Evolutionary conservation across 2,113 vertebrate species (phyloP).

Genomic region (Uropsilus gracilis): DNA sequence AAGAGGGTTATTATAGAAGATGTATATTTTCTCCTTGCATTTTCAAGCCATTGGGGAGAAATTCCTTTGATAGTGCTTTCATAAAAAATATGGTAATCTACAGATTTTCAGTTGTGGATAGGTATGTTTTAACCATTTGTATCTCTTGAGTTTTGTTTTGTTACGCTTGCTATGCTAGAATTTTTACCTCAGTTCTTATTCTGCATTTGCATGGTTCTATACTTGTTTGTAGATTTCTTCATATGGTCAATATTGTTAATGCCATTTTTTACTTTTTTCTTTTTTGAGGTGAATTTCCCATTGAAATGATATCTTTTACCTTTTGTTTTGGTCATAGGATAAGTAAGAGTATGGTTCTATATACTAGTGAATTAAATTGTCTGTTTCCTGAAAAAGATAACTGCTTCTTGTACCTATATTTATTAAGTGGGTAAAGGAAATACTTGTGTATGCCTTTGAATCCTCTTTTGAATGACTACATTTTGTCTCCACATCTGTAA

Average conservation of each 20-base stretch:
- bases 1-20: neutral
- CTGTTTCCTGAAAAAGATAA: neutral
- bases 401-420: neutral
- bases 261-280: constrained; percentile 16
- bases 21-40: constrained; percentile 35
- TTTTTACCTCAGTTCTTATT: constrained; percentile 31
- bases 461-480: neutral
- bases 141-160: constrained; percentile 32
- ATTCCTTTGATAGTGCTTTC: neutral
- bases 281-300: constrained; percentile 22
- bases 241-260: neutral
- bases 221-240: constrained; percentile 18
- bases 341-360: neutral
- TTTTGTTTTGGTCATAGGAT: neutral
- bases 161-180: neutral
- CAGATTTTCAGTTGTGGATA: constrained; percentile 15
- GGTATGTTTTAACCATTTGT: constrained; percentile 3
- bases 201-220: neutral
- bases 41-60: constrained; percentile 1
- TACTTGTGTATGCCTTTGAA: neutral
- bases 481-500: constrained; percentile 5
- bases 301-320: neutral
- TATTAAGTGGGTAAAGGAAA: neutral
- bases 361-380: neutral
- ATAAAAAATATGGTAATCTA: neutral